Conservation (phyloP, 2,888 invertebrate genomes). For the Macrophya annulata region DNA sequence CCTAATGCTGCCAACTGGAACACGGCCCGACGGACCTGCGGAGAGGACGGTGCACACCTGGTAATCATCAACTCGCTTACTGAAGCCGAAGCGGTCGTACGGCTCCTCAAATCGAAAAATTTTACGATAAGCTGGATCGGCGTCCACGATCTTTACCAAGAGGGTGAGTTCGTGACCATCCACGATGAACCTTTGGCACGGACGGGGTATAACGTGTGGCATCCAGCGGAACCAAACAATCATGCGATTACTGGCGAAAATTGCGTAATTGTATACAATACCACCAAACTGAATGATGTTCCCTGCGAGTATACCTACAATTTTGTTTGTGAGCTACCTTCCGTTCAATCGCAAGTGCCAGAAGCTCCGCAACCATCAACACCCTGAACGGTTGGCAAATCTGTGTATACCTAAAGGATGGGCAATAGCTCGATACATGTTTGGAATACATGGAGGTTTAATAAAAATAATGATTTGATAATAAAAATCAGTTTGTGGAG, state of each 20-base stretch:
- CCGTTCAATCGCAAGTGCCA: background rate
- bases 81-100: background rate
- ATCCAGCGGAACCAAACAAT: background rate
- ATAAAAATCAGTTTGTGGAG: too few relatives aligned
- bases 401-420: background rate
- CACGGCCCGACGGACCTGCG: background rate
- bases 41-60: background rate
- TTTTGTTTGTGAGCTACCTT: background rate
- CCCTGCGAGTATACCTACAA: background rate
- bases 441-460: background rate
- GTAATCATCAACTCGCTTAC: constrained; percentile 23
- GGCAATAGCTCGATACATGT: too few relatives aligned
- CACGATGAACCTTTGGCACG: background rate
- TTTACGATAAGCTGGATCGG: too few relatives aligned
- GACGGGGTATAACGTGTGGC: background rate
- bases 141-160: background rate
- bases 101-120: too few relatives aligned
- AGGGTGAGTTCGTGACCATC: constrained; percentile 24
- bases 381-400: background rate
- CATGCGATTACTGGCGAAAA: background rate
- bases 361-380: background rate
- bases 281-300: background rate
- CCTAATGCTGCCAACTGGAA: background rate
- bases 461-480: too few relatives aligned
- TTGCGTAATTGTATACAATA: background rate